Percentiles rank a stretch among this genome's conserved stretches.
Conservation (phyloP, 2,888 invertebrate species). For the Tachina lurida region DNA sequence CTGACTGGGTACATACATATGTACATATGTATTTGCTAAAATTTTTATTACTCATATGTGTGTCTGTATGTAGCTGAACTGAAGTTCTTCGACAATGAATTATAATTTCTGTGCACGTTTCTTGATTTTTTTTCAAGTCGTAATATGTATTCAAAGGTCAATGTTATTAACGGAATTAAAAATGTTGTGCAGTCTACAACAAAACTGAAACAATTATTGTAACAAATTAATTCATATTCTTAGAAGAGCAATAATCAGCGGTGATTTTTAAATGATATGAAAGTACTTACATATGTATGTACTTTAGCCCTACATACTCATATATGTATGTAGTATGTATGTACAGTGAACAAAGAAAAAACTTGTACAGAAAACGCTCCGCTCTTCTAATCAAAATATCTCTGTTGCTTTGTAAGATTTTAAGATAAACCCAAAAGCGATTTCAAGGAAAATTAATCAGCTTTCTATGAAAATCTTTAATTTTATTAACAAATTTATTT, state of each 20-base stretch:
- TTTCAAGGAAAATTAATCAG: too few relatives aligned
- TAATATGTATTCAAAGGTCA: conserved; percentile 48
- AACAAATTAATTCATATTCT: neutral
- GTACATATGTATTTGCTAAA: too few relatives aligned
- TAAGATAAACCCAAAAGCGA: too few relatives aligned
- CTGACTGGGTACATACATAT: too few relatives aligned
- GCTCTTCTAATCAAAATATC: too few relatives aligned
- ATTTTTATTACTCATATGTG: neutral
- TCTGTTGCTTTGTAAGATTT: too few relatives aligned
- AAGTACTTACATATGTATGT: neutral
- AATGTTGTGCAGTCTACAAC: conserved; percentile 32
- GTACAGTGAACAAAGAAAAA: too few relatives aligned
- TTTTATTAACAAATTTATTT: too few relatives aligned
- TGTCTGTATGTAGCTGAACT: conserved; percentile 33
- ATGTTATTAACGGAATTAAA: conserved; percentile 41
- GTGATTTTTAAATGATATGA: neutral
- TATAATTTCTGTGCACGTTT: conserved; percentile 13
- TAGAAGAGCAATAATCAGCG: neutral
- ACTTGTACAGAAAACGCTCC: too few relatives aligned
- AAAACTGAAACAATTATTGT: conserved; percentile 1
- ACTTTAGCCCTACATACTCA: too few relatives aligned
- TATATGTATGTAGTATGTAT: too few relatives aligned
- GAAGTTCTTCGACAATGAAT: neutral
- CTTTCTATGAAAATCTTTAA: too few relatives aligned
- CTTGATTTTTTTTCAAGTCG: neutral